A percentile compares a stretch with the other conserved stretches of the same genome.
Evolutionary conservation across 2,797 vertebrate species (phyloP).

Genomic region (Cynodonichthys magdalenae): DNA sequence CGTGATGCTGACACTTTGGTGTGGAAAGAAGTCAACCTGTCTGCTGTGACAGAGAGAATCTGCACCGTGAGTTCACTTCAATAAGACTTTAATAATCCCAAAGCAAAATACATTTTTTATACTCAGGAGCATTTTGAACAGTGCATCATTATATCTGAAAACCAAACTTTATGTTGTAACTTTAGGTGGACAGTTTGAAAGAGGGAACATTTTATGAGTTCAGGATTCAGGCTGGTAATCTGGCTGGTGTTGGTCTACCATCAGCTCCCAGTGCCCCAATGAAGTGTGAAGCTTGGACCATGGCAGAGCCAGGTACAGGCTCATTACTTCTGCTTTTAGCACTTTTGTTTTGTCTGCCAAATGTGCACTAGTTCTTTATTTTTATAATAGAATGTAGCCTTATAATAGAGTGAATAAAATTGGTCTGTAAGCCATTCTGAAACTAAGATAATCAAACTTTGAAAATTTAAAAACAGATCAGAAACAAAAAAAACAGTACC

Average conservation of each 20-base stretch:
- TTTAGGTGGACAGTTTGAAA: conserved; percentile 87
- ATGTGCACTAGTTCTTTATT: no score
- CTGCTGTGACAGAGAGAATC: conserved; percentile 74
- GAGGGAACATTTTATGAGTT: conserved; percentile 91
- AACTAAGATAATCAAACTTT: no score
- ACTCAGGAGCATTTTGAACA: not conserved
- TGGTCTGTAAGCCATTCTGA: no score
- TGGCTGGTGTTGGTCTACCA: conserved; percentile 89
- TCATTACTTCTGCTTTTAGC: not conserved
- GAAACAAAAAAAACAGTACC: no score
- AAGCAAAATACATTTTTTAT: not conserved
- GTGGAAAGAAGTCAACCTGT: conserved; percentile 91
- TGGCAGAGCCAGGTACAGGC: conserved; percentile 86
- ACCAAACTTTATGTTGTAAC: not conserved
- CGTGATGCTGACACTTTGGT: conserved; percentile 81
- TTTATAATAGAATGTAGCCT: no score
- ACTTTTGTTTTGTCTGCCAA: not conserved
- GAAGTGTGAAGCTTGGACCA: conserved; percentile 94
- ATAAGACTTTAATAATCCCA: no score
- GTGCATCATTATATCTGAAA: not conserved
- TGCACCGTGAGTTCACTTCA: conserved; percentile 79
- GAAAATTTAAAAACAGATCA: no score
- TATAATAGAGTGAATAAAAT: no score
- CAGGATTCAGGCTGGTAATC: conserved; percentile 89
- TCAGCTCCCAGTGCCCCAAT: conserved; percentile 89